These are phyloP conservation scores for Enoplosus armatus DNA, from an alignment of 2,797 vertebrate genomes.

Conservation along the genomic window DNA sequence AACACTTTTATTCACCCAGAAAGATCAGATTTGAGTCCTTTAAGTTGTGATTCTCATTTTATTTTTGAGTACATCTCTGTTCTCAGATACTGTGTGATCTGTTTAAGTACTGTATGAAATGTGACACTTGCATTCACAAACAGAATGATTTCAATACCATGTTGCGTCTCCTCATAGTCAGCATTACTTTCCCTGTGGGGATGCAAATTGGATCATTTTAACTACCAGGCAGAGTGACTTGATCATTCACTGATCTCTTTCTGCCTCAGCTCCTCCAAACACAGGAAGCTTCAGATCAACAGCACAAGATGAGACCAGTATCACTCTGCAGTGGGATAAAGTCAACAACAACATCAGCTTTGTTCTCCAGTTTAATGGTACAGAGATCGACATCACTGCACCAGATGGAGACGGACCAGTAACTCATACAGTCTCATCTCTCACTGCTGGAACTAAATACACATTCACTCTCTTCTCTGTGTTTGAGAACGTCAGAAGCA, in stretches of 20 bases:
- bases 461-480: slow-evolving; percentile 49
- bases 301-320: slow-evolving; percentile 14
- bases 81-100: no score
- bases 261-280: slow-evolving; percentile 29
- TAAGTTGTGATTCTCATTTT: no score
- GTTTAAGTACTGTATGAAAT: no score
- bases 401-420: slow-evolving; percentile 8
- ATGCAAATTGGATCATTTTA: no score
- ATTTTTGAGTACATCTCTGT: no score
- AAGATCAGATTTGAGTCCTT: no score
- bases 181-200: no score
- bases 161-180: no score
- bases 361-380: slow-evolving; percentile 14
- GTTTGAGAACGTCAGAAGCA: slow-evolving; percentile 6
- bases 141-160: no score
- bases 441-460: slow-evolving; percentile 42
- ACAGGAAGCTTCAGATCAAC: neutral
- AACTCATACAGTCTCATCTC: slow-evolving; percentile 19
- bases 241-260: neutral
- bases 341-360: slow-evolving; percentile 35
- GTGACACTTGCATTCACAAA: no score
- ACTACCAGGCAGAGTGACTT: no score
- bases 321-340: slow-evolving; percentile 59
- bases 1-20: no score
- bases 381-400: neutral